Evolutionary conservation across 1,140 invertebrate genomes (phyloP), one percentile per base, ranked within the genome.

Genomic region (Drosophila tropicalis): DNA sequence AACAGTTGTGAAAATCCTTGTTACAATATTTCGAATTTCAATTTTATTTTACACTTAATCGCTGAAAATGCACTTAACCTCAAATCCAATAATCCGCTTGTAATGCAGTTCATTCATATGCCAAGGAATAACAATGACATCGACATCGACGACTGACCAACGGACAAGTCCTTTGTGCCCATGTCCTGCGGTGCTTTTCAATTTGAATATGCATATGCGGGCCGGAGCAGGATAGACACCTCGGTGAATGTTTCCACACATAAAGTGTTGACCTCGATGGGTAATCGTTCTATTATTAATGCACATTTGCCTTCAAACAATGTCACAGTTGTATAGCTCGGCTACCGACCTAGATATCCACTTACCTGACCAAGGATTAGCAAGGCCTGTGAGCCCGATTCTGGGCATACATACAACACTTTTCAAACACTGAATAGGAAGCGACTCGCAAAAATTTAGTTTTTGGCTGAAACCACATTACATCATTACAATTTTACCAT

Each of bases 21-120:
- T 47, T 36, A 62, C 44, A 51, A 22, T 51, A 51, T 51, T 51
- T 22, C 19, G 44, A 56, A 68, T 68, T 63, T 63, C 32, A 77
- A 67, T 87, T 84, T 77, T 36, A 39, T 69, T 74, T 67, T 68
- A 67, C 68, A 72, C 73, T 63, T 62, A 70, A 67, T 70, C 69
- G 54, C 55, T 68, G 66, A 61, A 77, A 89, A 83, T 78, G 77
- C 84, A 89, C 84, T 89, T 89, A 89, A 89, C 84, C 84, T 84
- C 77, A 89, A 89, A 89, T 87, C 80, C 84, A 76, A 84, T 89
- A 89, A 89, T 89, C 84, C 84, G 84, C 84, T 89, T 89, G 84
- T 89, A 87, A 78, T 76, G 73, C 84, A 75, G 77, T 72, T 75
- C 77, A 83, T 89, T 81, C 69, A 83, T 65, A 60, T 57, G 40